Percentiles rank a stretch among this genome's conserved stretches.
Conservation (phyloP, 2,113 vertebrate genomes). For the Symphodus melops region DNA sequence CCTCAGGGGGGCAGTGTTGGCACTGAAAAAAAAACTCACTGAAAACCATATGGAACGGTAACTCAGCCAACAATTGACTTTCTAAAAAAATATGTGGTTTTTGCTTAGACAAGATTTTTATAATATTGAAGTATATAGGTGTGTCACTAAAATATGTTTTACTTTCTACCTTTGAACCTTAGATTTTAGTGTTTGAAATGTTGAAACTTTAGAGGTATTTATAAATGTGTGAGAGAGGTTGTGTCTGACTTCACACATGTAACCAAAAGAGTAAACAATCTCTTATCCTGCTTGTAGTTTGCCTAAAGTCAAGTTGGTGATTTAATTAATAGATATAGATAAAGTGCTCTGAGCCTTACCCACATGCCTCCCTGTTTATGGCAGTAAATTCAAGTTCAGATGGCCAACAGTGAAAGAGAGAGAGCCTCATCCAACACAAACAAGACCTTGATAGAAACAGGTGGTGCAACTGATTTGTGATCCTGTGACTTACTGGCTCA, state of each 20-base stretch:
- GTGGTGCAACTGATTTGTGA: slow-evolving; percentile 50
- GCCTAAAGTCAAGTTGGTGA: not conserved
- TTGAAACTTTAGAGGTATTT: not conserved
- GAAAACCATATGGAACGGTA: not conserved
- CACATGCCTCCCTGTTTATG: slow-evolving; percentile 16
- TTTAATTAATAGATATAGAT: slow-evolving; percentile 16
- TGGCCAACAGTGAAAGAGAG: not conserved
- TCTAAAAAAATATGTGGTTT: too few species aligned
- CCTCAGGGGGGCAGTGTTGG: slow-evolving; percentile 71
- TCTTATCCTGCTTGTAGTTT: not conserved
- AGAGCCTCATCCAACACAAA: slow-evolving; percentile 37
- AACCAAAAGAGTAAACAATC: not conserved
- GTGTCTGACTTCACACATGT: not conserved
- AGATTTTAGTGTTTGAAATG: not conserved
- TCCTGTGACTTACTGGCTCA: slow-evolving; percentile 42
- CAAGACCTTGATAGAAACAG: slow-evolving; percentile 43
- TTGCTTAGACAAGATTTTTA: too few species aligned
- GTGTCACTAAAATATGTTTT: not conserved
- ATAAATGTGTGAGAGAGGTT: too few species aligned
- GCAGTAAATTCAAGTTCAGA: slow-evolving; percentile 37
- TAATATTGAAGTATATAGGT: not conserved
- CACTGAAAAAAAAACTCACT: slow-evolving; percentile 23
- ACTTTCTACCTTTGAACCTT: not conserved
- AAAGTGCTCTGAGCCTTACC: not conserved
- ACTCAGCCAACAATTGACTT: slow-evolving; percentile 22